Evolutionary conservation across 2,113 vertebrate genomes (phyloP), one percentile per base, ranked within the genome.

Genomic region (Nematolebias whitei): DNA sequence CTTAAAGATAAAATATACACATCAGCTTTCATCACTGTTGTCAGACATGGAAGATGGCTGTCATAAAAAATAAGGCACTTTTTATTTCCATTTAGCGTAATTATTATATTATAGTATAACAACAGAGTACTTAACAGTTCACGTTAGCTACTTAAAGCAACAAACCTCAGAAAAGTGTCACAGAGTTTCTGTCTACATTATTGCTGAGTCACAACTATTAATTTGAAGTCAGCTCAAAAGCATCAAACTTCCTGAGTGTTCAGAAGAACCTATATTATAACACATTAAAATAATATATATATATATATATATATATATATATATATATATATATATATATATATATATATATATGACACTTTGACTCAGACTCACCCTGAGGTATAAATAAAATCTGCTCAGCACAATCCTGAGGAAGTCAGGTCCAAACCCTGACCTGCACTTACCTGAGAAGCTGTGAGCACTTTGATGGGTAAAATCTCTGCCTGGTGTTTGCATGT

Each of bases 401-500:
- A 29, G 43, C 23, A 49, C n/a, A 47, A 62, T 4, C 0, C 12
- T 15, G 41, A 48, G 39, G 23, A 3, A 54, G 14, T 7, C 5
- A 40, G 2, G 4, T 38, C 43, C 19, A 15, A 10, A 50, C 10
- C 2, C 8, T 38, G 18, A 43, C 11, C 19, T n/a, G 12, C 3
- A 84, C 89, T 86, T 74, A 90, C 89, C 84, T 76, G 76, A 67
- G 55, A 60, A 80, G 57, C 14, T 63, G 41, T 63, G 76, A 71
- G 22, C 62, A 68, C 64, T 63, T 44, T 71, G 85, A 75, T 80
- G 47, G 65, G 45, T 53, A 43, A 77, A 74, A 58, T 78, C 82
- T 77, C 65, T 67, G 72, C 85, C 84, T 72, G 87, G 64, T 79
- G 84, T 87, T 90, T 88, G 87, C 88, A 90, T 90, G 85, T 85